phyloP scores from a whole-genome alignment of 1,140 invertebrate genomes.

The Bacillus rossius region DNA sequence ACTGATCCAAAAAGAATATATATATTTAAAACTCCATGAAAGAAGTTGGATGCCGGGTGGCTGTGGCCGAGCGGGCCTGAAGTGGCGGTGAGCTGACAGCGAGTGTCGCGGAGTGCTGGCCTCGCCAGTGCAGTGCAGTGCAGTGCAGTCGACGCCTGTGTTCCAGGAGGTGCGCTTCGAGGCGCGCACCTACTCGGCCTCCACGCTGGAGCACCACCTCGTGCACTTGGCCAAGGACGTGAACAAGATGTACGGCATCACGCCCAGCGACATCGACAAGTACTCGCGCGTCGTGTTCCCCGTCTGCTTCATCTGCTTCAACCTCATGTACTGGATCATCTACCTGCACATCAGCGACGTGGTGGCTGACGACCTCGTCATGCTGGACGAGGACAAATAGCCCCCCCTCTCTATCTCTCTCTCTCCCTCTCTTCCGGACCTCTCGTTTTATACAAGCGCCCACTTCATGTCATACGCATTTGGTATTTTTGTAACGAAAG shows the following conservation, averaged over 20 bases:
- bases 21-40: too few relatives aligned
- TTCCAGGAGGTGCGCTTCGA: slow-evolving; percentile 90
- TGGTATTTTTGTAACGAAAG: too few relatives aligned
- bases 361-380: slow-evolving; percentile 44
- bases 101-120: slow-evolving; percentile 13
- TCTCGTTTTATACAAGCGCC: too few relatives aligned
- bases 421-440: too few relatives aligned
- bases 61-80: too few relatives aligned
- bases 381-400: slow-evolving; percentile 28
- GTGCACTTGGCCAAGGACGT: slow-evolving; percentile 33
- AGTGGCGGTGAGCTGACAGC: too few relatives aligned
- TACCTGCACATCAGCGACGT: slow-evolving; percentile 53
- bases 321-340: slow-evolving; percentile 57
- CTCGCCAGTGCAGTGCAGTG: slow-evolving; percentile 54
- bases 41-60: too few relatives aligned
- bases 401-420: neutral
- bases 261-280: slow-evolving; percentile 53
- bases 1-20: too few relatives aligned
- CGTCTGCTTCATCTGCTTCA: slow-evolving; percentile 54
- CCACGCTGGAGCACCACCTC: slow-evolving; percentile 60
- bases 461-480: too few relatives aligned
- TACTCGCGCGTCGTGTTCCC: slow-evolving; percentile 54
- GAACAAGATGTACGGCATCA: slow-evolving; percentile 47
- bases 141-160: too few relatives aligned
- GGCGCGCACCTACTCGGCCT: slow-evolving; percentile 87